Conservation (phyloP, 2,113 vertebrate genomes). For the Zapornia atra region DNA sequence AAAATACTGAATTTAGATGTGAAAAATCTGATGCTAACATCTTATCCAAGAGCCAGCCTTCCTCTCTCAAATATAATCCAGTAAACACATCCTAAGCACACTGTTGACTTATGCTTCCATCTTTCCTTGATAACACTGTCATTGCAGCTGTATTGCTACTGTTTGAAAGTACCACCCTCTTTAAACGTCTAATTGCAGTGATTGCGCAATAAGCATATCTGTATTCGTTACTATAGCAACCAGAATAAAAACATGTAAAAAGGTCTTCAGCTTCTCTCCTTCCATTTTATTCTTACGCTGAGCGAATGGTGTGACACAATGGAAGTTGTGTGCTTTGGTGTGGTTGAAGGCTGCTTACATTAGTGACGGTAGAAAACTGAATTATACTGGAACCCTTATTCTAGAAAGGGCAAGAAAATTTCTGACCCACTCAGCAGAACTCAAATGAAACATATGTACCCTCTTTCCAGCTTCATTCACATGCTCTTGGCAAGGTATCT, state of each 20-base stretch:
- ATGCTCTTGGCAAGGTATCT: neutral
- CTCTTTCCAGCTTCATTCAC: neutral
- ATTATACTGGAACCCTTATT: neutral
- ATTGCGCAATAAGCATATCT: neutral
- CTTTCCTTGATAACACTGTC: neutral
- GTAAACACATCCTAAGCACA: neutral
- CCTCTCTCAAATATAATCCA: neutral
- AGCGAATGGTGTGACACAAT: neutral
- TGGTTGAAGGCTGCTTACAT: neutral
- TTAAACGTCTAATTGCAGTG: neutral
- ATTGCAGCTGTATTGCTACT: neutral
- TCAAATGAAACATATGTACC: neutral
- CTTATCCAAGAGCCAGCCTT: neutral
- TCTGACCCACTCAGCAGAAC: neutral
- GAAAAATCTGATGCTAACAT: neutral
- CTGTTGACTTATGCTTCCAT: neutral
- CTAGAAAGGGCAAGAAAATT: neutral
- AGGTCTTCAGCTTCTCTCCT: neutral
- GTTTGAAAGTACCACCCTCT: neutral
- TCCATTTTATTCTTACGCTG: neutral
- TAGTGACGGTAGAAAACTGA: neutral
- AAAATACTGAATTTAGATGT: neutral
- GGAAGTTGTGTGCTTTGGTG: neutral
- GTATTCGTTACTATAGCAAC: slow-evolving; percentile 30
- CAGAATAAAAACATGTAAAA: neutral